Conservation (phyloP, 2,888 invertebrate species). For the Poecilobothrus nobilitatus region DNA sequence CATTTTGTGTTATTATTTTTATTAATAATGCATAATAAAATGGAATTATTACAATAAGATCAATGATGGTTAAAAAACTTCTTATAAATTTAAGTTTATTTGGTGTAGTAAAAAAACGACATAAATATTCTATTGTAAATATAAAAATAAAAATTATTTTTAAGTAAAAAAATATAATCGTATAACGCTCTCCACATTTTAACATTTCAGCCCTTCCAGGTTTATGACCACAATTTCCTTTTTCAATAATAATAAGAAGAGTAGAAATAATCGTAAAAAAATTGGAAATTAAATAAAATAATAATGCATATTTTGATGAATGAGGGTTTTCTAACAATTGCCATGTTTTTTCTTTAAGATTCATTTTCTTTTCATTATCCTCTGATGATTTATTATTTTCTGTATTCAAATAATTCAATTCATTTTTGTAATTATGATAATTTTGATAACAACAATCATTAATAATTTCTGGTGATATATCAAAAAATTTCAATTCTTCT, state of each 20-base stretch:
- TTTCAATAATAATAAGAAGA: conserved; percentile 98
- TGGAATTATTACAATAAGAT: conserved; percentile 97
- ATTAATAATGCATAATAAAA: conserved; percentile 98
- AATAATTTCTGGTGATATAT: conserved; percentile 90
- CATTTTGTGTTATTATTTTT: conserved; percentile 94
- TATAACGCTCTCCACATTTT: conserved; percentile 93
- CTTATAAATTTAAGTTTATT: conserved; percentile 95
- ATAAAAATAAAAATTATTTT: conserved; percentile 99
- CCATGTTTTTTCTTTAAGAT: conserved; percentile 95
- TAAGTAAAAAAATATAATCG: conserved; percentile 97
- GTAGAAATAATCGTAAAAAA: conserved; percentile 99
- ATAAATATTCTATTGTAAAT: conserved; percentile 95
- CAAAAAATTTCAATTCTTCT: conserved; percentile 98
- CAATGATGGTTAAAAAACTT: conserved; percentile 98
- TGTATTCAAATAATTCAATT: conserved; percentile 60
- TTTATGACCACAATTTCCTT: conserved; percentile 85
- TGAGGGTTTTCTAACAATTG: conserved; percentile 99
- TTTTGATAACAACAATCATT: conserved; percentile 99
- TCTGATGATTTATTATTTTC: conserved; percentile 96
- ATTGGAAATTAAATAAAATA: conserved; percentile 99
- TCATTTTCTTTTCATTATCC: conserved; percentile 83
- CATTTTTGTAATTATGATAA: conserved; percentile 95
- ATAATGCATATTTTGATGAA: conserved; percentile 96
- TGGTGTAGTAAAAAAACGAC: conserved; percentile 95
- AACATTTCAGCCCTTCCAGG: conserved; percentile 80